These are phyloP conservation scores for Aspiorhynchus laticeps DNA, from an alignment of 2,113 vertebrate species.

Conservation along the genomic window DNA sequence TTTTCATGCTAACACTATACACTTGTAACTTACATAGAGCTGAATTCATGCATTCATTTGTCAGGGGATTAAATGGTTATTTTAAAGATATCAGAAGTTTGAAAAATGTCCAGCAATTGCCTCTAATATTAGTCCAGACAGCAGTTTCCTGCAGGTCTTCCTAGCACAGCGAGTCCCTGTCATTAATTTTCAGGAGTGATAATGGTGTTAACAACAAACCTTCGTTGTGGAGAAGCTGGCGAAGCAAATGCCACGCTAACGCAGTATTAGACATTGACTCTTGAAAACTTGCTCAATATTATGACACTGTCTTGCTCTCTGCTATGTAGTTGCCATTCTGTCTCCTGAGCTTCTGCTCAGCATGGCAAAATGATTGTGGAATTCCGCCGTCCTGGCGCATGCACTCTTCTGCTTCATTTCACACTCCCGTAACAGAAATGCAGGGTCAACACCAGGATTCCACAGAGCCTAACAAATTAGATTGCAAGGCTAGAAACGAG, in stretches of 20 bases:
- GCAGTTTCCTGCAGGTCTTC: not conserved
- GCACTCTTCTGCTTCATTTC: conserved; percentile 49
- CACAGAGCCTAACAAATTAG: conserved; percentile 35
- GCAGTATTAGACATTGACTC: conserved; percentile 15
- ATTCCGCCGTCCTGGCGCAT: conserved; percentile 32
- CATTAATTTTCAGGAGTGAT: conserved; percentile 1
- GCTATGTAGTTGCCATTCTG: conserved; percentile 38
- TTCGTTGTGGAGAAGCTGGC: not conserved
- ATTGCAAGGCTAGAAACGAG: conserved; percentile 4
- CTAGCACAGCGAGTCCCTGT: not conserved
- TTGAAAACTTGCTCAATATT: conserved; percentile 1
- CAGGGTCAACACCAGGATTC: conserved; percentile 53
- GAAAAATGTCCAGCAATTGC: not conserved
- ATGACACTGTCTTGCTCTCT: not conserved
- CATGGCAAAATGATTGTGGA: conserved; percentile 19
- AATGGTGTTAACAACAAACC: conserved; percentile 20
- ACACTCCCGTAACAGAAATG: conserved; percentile 46
- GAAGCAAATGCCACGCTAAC: conserved; percentile 17
- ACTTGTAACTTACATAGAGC: not conserved
- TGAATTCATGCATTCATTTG: not conserved
- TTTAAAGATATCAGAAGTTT: not conserved
- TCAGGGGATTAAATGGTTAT: not conserved
- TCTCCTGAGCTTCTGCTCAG: conserved; percentile 42
- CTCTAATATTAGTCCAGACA: not conserved
- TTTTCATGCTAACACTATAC: not conserved